phyloP scores from a whole-genome alignment of 2,888 invertebrate species.

The Lasiommata megera region DNA sequence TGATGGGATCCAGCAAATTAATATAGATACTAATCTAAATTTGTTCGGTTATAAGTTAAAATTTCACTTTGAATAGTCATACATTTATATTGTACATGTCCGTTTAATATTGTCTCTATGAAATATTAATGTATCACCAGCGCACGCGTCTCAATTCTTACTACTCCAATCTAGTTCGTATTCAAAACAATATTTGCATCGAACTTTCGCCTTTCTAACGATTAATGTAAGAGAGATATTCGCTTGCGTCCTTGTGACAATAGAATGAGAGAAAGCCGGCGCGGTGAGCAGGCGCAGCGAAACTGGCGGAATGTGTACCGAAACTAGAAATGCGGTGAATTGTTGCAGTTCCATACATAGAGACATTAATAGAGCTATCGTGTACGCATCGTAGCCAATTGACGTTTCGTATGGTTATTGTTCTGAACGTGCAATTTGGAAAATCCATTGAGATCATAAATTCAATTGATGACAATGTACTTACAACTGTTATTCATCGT shows the following conservation, averaged over 20 bases:
- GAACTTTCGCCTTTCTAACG: conserved; percentile 17
- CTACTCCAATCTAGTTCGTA: conserved; percentile 24
- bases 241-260: conserved; percentile 18
- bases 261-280: conserved; percentile 28
- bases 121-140: conserved; percentile 15
- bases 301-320: conserved; percentile 28
- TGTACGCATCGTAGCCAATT: conserved; percentile 1
- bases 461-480: too few species aligned
- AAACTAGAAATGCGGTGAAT: conserved; percentile 29
- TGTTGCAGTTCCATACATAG: conserved; percentile 23
- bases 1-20: too few species aligned
- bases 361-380: conserved; percentile 11
- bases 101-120: conserved; percentile 16
- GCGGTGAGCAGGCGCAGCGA: conserved; percentile 16
- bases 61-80: conserved; percentile 14
- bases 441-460: too few species aligned
- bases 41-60: not conserved
- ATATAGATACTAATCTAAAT: not conserved
- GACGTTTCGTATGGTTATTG: conserved; percentile 2
- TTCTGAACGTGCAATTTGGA: not conserved
- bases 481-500: too few species aligned
- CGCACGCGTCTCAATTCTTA: conserved; percentile 22
- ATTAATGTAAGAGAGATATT: conserved; percentile 18
- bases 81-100: conserved; percentile 8
- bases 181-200: conserved; percentile 14